Base-by-base conservation (phyloP, 2,797 vertebrate species). In the Spinibarbus caldwelli region DNA sequence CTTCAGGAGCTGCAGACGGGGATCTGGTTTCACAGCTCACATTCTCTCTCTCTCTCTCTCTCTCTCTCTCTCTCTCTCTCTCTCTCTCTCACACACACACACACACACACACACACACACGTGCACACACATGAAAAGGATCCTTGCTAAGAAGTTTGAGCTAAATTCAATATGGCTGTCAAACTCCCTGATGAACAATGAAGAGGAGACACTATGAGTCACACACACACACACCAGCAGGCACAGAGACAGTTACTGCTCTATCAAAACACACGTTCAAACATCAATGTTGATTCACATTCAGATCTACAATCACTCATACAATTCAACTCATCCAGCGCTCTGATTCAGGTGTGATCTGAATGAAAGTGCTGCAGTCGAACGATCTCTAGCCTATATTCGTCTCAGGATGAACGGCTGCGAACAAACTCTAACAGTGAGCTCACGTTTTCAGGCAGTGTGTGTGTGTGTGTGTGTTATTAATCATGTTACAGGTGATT, bases 111-210 rank as follows among this genome's bases (percentile, higher is more conserved):
- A 83, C 79, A 34, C 83, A 70, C 82, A 71, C 71, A 67, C 5
- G 6, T 6, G 6, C 36, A 36, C 36, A 36, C 36, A 36, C 36
- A 36, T 1, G 36, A 92, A 93, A 93, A 62, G 23, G 87, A 93
- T 91, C 89, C 86, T 78, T 78, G 82, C 82, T 85, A 90, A 91
- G 91, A 84, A 91, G 87, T 87, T 86, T 78, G 83, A 89, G 86
- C 77, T 77, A 89, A 87, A 87, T 86, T 88, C 85, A 78, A 86
- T 83, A 86, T 71, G 88, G 84, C 64, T 88, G 87, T 72, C 71
- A 36, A 77, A 47, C 54, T 87, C 84, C 54, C 85, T 70, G 73
- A 85, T 77, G 88, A 89, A 89, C 83, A 86, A 84, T 89, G 54
- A 71, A 89, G 78, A 83, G 75, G 68, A 75, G 78, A 87, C 79